Evolutionary conservation across 1,140 invertebrate genomes (phyloP).

Genomic region (Anastrepha obliqua): DNA sequence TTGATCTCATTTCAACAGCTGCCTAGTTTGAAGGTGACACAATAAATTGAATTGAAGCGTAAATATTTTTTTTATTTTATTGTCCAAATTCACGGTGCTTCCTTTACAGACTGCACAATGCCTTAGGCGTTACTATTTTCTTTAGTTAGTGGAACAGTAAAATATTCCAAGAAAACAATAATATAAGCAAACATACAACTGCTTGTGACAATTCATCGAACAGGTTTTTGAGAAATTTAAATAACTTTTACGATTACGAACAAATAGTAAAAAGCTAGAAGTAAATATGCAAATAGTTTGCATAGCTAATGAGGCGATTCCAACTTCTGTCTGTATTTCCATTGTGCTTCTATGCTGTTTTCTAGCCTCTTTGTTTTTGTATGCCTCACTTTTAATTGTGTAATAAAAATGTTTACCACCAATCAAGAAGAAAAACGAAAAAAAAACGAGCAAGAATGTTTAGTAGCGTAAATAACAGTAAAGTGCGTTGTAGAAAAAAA

Average conservation of each 20-base stretch:
- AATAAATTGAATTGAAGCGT: too few relatives aligned
- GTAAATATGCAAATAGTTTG: background rate
- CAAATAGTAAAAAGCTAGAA: background rate
- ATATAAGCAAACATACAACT: background rate
- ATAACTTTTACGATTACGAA: constrained; percentile 1
- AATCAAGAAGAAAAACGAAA: background rate
- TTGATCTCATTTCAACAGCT: too few relatives aligned
- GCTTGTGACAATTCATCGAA: background rate
- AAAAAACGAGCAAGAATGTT: background rate
- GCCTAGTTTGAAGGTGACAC: too few relatives aligned
- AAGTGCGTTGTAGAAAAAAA: background rate
- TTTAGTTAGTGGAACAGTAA: too few relatives aligned
- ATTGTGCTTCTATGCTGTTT: background rate
- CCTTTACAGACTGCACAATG: too few relatives aligned
- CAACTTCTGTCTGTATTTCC: background rate
- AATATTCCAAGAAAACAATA: background rate
- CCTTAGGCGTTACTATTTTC: too few relatives aligned
- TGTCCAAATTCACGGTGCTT: too few relatives aligned
- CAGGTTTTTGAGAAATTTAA: background rate
- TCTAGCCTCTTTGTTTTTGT: background rate
- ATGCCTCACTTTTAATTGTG: background rate
- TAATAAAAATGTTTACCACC: background rate
- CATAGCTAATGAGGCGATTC: background rate
- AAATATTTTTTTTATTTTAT: too few relatives aligned
- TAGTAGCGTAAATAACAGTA: too few relatives aligned